phyloP scores from a whole-genome alignment of 2,888 invertebrate genomes.

The Nymphalis urticae region DNA sequence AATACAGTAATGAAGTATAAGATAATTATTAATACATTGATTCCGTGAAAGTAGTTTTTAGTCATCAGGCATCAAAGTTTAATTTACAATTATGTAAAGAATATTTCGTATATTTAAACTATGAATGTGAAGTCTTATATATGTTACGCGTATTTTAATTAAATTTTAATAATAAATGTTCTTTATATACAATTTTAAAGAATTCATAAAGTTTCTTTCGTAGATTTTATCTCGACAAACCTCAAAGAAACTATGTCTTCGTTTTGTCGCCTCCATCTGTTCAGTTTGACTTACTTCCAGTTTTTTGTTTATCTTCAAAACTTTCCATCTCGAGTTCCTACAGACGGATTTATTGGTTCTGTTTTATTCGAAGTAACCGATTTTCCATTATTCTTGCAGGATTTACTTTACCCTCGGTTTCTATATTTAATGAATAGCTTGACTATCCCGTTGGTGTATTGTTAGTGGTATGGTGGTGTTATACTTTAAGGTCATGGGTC shows the following conservation, averaged over 20 bases:
- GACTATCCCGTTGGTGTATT: too few relatives aligned
- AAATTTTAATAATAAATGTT: constrained; percentile 8
- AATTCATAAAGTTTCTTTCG: constrained; percentile 22
- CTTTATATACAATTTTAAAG: not conserved
- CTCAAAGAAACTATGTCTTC: constrained; percentile 19
- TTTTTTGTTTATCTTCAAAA: constrained; percentile 28
- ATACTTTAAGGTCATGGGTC: too few relatives aligned
- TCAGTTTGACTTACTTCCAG: constrained; percentile 23
- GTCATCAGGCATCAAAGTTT: too few relatives aligned
- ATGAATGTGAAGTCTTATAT: not conserved
- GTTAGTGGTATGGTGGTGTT: too few relatives aligned
- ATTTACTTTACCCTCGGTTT: not conserved
- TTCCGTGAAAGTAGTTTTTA: too few relatives aligned
- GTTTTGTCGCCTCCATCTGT: constrained; percentile 28
- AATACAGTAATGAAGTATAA: too few relatives aligned
- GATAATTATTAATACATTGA: too few relatives aligned
- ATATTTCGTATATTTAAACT: too few relatives aligned
- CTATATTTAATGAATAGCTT: too few relatives aligned
- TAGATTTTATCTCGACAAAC: constrained; percentile 16
- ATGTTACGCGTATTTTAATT: not conserved
- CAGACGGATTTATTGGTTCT: constrained; percentile 24
- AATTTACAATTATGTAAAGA: too few relatives aligned
- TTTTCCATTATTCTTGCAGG: not conserved
- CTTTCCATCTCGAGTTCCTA: constrained; percentile 16
- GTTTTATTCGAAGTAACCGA: constrained; percentile 16